Percentiles rank a stretch among this genome's conserved stretches.
These are phyloP conservation scores for Barbus barbus DNA, from an alignment of 2,113 vertebrate species.

Conservation along the genomic window DNA sequence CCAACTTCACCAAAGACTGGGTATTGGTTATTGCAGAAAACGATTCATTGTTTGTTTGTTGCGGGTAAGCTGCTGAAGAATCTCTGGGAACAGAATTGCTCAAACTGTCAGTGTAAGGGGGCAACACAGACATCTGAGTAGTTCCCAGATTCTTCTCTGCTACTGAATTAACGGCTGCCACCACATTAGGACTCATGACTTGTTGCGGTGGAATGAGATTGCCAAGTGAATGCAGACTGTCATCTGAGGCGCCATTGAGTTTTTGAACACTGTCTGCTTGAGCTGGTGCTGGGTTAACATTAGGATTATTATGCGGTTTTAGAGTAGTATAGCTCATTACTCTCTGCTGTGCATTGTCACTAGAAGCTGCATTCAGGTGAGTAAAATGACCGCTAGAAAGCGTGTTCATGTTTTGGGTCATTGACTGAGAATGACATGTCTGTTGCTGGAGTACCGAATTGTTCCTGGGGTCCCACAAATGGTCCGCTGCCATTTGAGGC, in stretches of 20 bases:
- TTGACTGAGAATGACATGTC: slow-evolving; percentile 56
- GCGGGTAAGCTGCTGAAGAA: slow-evolving; percentile 69
- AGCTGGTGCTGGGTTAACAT: slow-evolving; percentile 37
- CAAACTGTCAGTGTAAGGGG: slow-evolving; percentile 75
- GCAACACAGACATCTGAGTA: slow-evolving; percentile 76
- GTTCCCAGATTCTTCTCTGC: slow-evolving; percentile 75
- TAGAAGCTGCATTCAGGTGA: slow-evolving; percentile 30
- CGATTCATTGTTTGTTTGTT: slow-evolving; percentile 75
- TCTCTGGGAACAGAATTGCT: slow-evolving; percentile 74
- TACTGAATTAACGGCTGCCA: slow-evolving; percentile 69
- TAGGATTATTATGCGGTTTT: slow-evolving; percentile 37
- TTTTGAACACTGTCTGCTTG: slow-evolving; percentile 19
- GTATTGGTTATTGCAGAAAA: slow-evolving; percentile 65
- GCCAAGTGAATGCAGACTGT: slow-evolving; percentile 71
- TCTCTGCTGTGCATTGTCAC: slow-evolving; percentile 23
- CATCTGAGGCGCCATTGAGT: slow-evolving; percentile 61
- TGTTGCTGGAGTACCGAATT: slow-evolving; percentile 39
- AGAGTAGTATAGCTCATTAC: slow-evolving; percentile 40
- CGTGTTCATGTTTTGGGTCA: slow-evolving; percentile 54
- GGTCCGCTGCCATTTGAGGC: slow-evolving; percentile 39
- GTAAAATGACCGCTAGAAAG: slow-evolving; percentile 43
- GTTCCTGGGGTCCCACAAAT: slow-evolving; percentile 59
- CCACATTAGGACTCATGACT: slow-evolving; percentile 70
- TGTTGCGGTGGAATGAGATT: slow-evolving; percentile 70
- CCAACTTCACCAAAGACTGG: slow-evolving; percentile 69